Base-by-base conservation (phyloP, 2,797 vertebrate genomes). In the Vireo griseus region DNA sequence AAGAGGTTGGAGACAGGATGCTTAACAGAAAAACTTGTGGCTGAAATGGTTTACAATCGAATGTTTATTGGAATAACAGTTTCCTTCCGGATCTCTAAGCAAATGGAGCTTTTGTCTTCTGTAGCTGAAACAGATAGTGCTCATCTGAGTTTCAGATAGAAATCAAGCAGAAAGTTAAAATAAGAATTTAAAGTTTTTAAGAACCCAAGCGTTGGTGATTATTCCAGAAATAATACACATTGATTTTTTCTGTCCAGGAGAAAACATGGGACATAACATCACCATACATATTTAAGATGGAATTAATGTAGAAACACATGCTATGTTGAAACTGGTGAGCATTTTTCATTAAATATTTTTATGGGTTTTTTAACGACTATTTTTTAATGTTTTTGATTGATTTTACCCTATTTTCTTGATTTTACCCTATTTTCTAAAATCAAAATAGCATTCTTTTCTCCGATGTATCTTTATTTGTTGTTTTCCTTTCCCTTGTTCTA, bases 321-420 rank as follows among this genome's bases (percentile, higher is more conserved):
- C 6, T 72, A 16, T 48, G 2, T 11, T 68, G 4, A 0, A 71
- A 15, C 3, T 26, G 25, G 3, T 2, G 1, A 48, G 48, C 1
- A 13, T 25, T 57, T 85, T n/a, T 13, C 3, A 40, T 20, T 19
- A 44, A 72, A 55, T 57, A 40, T 7, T 61, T 50, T 31, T 1
- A 86, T 25, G 5, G 3, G 3, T 5, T 48, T 63, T 62, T 40
- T 6, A 24, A 47, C 8, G 3, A 58, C 1, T 0, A 8, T 31
- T 74, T 69, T 51, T 55, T 50, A 22, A 25, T 29, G 40, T 0
- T 59, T 75, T n/a, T 75, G 1, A 22, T 22, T 37, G 7, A 10
- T 59, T 86, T 67, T n/a, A 24, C 2, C 21, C 3, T 61, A 6
- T 68, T 40, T 72, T 37, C 4, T 40, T 37, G 7, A 10, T 59